Evolutionary conservation across 2,888 invertebrate genomes (phyloP), one percentile per base, ranked within the genome.

Genomic region (Blastobasis adustella): DNA sequence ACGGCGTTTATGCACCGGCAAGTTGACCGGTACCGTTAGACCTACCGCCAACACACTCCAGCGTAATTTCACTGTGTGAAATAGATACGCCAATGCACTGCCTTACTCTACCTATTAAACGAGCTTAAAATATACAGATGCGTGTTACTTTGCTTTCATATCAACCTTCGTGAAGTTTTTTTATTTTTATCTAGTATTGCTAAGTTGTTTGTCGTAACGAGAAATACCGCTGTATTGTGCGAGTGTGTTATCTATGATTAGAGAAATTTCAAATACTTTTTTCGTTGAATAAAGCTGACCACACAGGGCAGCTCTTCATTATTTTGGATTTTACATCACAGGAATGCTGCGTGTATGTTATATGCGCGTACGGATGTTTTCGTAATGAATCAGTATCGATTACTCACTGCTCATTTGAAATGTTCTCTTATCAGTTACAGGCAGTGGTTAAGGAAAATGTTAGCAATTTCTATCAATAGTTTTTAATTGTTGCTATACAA

Each of bases 21-120:
- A 71, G 71, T 67, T 69, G 73, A 70, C 65, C 65, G 61, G 70
- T 80, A 71, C 80, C 78, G 82, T 82, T 82, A 81, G 69, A 63
- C 67, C 60, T 56, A 61, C 61, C 63, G 58, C 59, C 60, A 59
- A 54, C 60, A 71, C 68, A 71, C 73, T 67, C 66, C 74, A 67
- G 69, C 71, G 70, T 75, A 69, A 76, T 71, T 76, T 76, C 67
- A 67, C 70, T 65, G 63, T 63, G 67, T 75, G 52, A 48, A 45
- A 42, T n/a, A 23, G 23, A 23, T 23, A 23, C 23, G 23, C 23
- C 23, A 23, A 23, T 23, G 23, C 23, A 23, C 23, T 23, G 23
- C 23, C 23, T 23, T 23, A 23, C 23, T 23, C 23, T 23, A 23
- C 23, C 23, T 23, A 23, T 23, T 23, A 23, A 23, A 23, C 23